phyloP scores from a whole-genome alignment of 2,113 vertebrate species.

The Bubo blakistoni region DNA sequence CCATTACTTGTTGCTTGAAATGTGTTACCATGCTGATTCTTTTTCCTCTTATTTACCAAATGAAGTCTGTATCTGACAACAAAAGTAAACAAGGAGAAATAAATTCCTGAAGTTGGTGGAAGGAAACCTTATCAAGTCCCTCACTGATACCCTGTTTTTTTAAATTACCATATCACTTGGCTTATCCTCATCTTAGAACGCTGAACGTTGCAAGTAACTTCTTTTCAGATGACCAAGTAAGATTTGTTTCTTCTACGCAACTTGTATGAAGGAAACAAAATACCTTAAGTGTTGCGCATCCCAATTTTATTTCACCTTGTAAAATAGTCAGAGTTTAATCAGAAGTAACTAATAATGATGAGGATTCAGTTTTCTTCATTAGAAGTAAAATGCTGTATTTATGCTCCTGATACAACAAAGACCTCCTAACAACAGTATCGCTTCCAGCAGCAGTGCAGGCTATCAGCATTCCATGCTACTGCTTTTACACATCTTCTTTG shows the following conservation, averaged over 20 bases:
- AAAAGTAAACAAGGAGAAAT: background rate
- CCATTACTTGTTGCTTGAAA: background rate
- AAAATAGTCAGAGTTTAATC: background rate
- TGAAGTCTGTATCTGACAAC: background rate
- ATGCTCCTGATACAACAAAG: background rate
- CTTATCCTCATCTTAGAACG: background rate
- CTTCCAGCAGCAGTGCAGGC: background rate
- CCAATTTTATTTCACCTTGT: background rate
- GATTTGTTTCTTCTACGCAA: background rate
- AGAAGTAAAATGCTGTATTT: background rate
- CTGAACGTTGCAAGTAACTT: background rate
- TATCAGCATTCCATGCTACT: fast-evolving
- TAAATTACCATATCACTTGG: background rate
- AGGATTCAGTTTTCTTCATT: background rate
- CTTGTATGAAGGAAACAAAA: background rate
- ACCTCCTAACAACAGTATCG: background rate
- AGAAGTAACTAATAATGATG: background rate
- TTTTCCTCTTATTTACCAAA: background rate
- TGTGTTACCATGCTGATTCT: background rate
- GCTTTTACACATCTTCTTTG: background rate
- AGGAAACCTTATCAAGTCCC: background rate
- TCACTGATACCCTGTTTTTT: background rate
- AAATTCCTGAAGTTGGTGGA: background rate
- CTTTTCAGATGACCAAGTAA: background rate
- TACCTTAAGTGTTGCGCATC: background rate